Evolutionary conservation across 30 jellyfish, hydroid and myxozoan species (phyloP).

Genomic region (Kudoa iwatai): DNA sequence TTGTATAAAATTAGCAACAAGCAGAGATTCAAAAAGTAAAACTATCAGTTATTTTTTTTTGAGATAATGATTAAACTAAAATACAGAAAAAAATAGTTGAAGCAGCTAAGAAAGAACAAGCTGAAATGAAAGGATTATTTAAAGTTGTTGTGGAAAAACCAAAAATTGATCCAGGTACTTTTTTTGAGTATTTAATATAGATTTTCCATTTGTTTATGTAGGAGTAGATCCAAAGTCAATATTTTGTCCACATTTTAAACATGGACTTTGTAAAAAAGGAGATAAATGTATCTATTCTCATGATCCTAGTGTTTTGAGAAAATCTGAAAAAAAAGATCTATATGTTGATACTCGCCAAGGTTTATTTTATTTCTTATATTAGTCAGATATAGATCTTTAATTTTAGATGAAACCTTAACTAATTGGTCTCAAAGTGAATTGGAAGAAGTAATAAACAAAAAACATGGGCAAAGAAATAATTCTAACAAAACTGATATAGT

Average conservation of each 20-base stretch:
- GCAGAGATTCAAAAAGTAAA: slow-evolving; percentile 1
- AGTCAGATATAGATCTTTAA: too few relatives aligned
- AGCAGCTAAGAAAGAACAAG: neutral
- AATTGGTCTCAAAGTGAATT: slow-evolving; percentile 62
- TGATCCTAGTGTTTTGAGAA: slow-evolving; percentile 26
- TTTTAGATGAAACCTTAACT: slow-evolving; percentile 16
- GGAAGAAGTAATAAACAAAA: slow-evolving; percentile 56
- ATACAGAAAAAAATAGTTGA: neutral
- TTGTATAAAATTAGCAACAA: neutral
- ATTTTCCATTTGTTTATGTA: too few relatives aligned
- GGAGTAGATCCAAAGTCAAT: slow-evolving; percentile 95
- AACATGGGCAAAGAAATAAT: slow-evolving; percentile 57
- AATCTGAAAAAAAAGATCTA: slow-evolving; percentile 32
- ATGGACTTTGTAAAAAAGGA: slow-evolving; percentile 54
- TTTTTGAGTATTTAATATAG: too few relatives aligned
- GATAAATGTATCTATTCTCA: slow-evolving; percentile 59
- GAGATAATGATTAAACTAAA: neutral
- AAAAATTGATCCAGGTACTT: neutral
- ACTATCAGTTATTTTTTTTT: neutral
- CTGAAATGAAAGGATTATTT: slow-evolving; percentile 1
- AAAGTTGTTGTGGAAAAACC: neutral
- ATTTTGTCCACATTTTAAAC: slow-evolving; percentile 38
- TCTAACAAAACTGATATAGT: slow-evolving; percentile 5
- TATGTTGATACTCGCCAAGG: too few relatives aligned
- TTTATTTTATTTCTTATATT: too few relatives aligned